These are phyloP conservation scores for Xiphorhynchus erythropygius DNA, from an alignment of 2,797 vertebrate species.

Conservation along the genomic window DNA sequence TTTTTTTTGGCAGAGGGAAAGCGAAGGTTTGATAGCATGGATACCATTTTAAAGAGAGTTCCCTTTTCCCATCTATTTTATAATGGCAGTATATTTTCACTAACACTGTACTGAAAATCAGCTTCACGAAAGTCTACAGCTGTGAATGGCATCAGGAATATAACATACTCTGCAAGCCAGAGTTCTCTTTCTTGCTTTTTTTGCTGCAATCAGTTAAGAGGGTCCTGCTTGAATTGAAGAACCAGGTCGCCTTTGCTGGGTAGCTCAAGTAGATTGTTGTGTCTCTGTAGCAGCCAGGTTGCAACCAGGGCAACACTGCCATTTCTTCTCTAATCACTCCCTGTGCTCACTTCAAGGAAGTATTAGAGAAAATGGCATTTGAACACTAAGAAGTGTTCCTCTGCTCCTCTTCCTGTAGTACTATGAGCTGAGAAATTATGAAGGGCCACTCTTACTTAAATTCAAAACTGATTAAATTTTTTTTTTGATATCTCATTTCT, in stretches of 20 bases:
- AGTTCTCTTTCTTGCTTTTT: neutral
- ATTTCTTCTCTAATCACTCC: neutral
- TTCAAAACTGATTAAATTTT: neutral
- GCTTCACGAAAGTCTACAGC: neutral
- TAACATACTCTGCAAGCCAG: neutral
- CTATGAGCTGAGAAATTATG: neutral
- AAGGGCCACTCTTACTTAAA: neutral
- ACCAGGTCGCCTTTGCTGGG: neutral
- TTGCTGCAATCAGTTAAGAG: neutral
- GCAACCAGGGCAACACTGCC: neutral
- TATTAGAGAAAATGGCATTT: neutral
- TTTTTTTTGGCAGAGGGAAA: neutral
- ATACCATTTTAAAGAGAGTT: neutral
- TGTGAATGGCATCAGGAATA: neutral
- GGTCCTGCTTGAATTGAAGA: neutral
- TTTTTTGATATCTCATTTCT: neutral
- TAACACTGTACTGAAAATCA: neutral
- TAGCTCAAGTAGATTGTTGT: neutral
- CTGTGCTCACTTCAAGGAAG: neutral
- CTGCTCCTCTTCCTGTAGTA: neutral
- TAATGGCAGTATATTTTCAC: neutral
- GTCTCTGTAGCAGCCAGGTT: neutral
- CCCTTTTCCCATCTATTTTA: neutral
- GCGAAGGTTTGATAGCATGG: neutral
- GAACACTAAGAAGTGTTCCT: neutral